Evolutionary conservation across 2,113 vertebrate species (phyloP).

Genomic region (Leucosticte australis): DNA sequence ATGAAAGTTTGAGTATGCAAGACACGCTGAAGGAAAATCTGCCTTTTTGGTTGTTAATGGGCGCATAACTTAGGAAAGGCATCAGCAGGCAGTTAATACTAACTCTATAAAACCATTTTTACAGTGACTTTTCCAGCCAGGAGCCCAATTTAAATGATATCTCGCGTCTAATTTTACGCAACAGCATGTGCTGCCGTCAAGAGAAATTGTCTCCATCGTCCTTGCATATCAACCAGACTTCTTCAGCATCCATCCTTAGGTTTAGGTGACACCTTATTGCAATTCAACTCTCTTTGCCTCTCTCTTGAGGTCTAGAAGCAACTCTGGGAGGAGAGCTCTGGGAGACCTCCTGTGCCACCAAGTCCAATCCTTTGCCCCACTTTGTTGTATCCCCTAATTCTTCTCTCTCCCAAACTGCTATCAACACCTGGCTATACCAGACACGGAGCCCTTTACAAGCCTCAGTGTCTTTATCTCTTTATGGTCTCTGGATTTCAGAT

Average conservation of each 20-base stretch:
- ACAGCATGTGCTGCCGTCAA: not conserved
- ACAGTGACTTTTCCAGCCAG: not conserved
- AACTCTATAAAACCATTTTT: slow-evolving; percentile 3
- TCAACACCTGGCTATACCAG: not conserved
- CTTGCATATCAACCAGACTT: not conserved
- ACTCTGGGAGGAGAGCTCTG: not conserved
- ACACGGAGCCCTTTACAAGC: not conserved
- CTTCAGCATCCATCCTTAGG: not conserved
- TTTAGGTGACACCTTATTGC: not conserved
- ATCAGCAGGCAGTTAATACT: not conserved
- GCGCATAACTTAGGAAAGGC: not conserved
- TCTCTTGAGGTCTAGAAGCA: not conserved
- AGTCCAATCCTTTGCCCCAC: not conserved
- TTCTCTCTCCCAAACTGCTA: not conserved
- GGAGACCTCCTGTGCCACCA: not conserved
- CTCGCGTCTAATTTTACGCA: not conserved
- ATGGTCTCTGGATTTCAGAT: not conserved
- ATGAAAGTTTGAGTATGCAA: not conserved
- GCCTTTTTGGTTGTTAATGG: not conserved
- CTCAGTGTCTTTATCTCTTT: not conserved
- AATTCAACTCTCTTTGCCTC: not conserved
- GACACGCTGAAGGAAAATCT: not conserved
- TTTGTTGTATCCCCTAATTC: not conserved
- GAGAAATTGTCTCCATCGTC: not conserved
- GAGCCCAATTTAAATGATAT: slow-evolving; percentile 2